Base-by-base conservation (phyloP, 2,113 vertebrate species). In the Conger conger region DNA sequence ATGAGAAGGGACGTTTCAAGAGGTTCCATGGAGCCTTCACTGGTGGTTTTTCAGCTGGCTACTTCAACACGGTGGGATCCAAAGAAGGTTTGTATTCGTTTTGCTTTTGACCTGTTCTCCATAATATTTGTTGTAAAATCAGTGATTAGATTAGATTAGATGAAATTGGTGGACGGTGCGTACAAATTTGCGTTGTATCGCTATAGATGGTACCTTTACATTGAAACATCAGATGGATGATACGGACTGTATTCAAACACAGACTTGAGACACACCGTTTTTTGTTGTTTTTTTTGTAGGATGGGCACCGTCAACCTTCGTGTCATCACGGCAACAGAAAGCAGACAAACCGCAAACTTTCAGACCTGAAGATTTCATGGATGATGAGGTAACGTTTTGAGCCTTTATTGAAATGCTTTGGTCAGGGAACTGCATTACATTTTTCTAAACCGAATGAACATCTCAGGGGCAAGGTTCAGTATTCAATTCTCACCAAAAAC, bases 11-110 rank as follows among this genome's bases (percentile, higher is more conserved):
- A 0, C 93, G 98, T 0, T 99, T 95, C 57, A 94, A 97, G 81
- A 93, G 98, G 81, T 99, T 99, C 87, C 98, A 99, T 16, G 98
- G 98, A 0, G 98, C 98, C 0, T 99, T 99, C 78, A 99, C 97
- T 0, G 98, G 98, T 17, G 98, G 98, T 0, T 99, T 99, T 87
- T 99, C 97, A 18, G 98, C 98, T 1, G 98, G 98, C 0, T 99
- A 98, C 87, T 99, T 97, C 89, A 99, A 99, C 91, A 97, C 97
- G 0, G 98, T 99, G 40, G 98, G 98, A 13, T 95, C 97, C 20
- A 98, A 99, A 88, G 97, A 99, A 97, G 98, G 98, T 98, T 38
- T 40, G 87, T 85, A 5, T 2, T n/a, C 27, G 7, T 7, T 78
- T 9, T 73, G 6, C 16, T 6, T 36, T 37, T 77, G 27, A 37